Percentiles rank a stretch among this genome's conserved stretches.
These are phyloP conservation scores for Anser brachyrhynchus DNA, from an alignment of 2,113 vertebrate genomes.

Conservation along the genomic window DNA sequence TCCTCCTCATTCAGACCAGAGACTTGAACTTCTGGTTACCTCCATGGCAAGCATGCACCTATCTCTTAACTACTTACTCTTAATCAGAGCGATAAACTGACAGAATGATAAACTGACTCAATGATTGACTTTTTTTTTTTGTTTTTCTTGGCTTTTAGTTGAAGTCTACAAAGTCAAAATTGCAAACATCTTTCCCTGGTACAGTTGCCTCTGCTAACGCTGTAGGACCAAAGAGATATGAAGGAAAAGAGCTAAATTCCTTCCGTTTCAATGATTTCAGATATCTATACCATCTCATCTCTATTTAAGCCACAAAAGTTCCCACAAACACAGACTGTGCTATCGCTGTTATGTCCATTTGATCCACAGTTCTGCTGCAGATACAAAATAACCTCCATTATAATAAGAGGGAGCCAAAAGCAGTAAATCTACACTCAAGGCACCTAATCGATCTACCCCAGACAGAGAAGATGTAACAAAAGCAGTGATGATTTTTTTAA, in stretches of 20 bases:
- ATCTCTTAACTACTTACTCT: background rate
- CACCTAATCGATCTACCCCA: background rate
- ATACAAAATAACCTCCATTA: background rate
- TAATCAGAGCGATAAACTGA: background rate
- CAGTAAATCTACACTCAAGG: background rate
- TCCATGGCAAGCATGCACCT: background rate
- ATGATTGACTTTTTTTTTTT: background rate
- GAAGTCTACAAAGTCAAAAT: background rate
- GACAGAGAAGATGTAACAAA: background rate
- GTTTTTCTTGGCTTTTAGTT: background rate
- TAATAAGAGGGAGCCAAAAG: background rate
- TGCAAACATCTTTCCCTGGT: background rate
- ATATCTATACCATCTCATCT: background rate
- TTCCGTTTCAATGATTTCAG: background rate
- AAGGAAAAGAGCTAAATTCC: background rate
- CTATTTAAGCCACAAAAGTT: background rate
- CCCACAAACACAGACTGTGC: background rate
- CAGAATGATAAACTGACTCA: background rate
- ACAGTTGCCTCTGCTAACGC: background rate
- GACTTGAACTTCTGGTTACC: constrained; percentile 46
- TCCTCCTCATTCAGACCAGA: background rate
- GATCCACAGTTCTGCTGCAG: background rate
- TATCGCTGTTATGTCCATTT: background rate
- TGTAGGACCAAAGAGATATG: background rate
- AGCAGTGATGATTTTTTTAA: background rate